Evolutionary conservation across 1,140 invertebrate species (phyloP).

Genomic region (Myzus persicae): DNA sequence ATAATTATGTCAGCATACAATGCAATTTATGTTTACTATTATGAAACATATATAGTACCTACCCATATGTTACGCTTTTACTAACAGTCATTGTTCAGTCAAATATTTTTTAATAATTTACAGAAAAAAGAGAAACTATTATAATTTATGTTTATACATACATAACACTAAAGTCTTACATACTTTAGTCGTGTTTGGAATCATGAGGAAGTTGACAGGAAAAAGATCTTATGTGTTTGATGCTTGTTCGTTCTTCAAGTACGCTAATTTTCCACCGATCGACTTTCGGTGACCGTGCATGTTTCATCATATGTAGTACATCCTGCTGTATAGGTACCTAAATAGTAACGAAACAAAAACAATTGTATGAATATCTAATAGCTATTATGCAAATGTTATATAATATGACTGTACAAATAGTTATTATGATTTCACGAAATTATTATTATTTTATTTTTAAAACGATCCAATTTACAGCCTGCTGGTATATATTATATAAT

Average conservation of each 20-base stretch:
- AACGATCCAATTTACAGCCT: neutral
- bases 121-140: constrained; percentile 19
- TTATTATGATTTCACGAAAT: neutral
- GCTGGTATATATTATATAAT: neutral
- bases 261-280: neutral
- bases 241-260: neutral
- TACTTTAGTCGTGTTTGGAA: neutral
- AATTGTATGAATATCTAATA: constrained; percentile 22
- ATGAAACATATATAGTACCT: neutral
- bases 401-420: neutral
- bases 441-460: neutral
- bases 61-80: constrained; percentile 34
- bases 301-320: neutral
- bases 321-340: neutral
- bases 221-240: neutral
- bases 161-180: neutral
- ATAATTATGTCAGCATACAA: neutral
- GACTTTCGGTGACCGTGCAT: neutral
- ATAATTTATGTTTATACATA: neutral
- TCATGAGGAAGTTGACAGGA: neutral
- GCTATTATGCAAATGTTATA: constrained; percentile 32
- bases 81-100: constrained; percentile 14
- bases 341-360: neutral
- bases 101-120: constrained; percentile 27
- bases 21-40: neutral